phyloP scores from a whole-genome alignment of 2,113 vertebrate species.

The Ia io region DNA sequence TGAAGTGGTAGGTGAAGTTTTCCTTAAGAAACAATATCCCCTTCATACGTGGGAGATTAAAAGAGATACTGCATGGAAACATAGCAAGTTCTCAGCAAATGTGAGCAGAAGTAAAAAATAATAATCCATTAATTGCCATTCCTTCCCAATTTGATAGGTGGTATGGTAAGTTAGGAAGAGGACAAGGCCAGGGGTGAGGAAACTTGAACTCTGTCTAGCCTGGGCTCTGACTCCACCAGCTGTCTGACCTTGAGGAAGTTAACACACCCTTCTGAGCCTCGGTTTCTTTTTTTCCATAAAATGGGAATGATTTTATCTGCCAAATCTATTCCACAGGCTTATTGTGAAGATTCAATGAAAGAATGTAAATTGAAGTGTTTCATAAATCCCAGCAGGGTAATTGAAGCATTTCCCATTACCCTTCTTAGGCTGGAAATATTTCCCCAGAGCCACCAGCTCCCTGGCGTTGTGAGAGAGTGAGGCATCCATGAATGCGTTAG shows the following conservation, averaged over 20 bases:
- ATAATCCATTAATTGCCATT: background rate
- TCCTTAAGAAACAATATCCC: background rate
- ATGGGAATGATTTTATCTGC: background rate
- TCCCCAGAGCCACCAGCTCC: background rate
- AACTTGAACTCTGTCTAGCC: background rate
- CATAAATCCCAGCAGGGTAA: background rate
- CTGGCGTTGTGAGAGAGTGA: background rate
- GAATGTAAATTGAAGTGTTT: background rate
- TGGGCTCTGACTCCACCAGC: background rate
- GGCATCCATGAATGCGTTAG: background rate
- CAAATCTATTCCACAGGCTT: background rate
- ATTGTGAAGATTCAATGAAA: background rate
- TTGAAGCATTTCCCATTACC: background rate
- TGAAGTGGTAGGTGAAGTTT: background rate
- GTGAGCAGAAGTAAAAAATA: background rate
- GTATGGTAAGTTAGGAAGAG: background rate
- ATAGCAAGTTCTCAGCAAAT: background rate
- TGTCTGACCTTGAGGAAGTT: background rate
- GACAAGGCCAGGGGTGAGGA: background rate
- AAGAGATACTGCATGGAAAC: background rate
- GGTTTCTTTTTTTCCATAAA: background rate
- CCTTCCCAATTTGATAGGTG: background rate
- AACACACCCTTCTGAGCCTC: background rate
- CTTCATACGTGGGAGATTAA: background rate
- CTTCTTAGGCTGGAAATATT: background rate